Conservation (phyloP, 2,888 invertebrate genomes). For the Monoplex corrugatus region DNA sequence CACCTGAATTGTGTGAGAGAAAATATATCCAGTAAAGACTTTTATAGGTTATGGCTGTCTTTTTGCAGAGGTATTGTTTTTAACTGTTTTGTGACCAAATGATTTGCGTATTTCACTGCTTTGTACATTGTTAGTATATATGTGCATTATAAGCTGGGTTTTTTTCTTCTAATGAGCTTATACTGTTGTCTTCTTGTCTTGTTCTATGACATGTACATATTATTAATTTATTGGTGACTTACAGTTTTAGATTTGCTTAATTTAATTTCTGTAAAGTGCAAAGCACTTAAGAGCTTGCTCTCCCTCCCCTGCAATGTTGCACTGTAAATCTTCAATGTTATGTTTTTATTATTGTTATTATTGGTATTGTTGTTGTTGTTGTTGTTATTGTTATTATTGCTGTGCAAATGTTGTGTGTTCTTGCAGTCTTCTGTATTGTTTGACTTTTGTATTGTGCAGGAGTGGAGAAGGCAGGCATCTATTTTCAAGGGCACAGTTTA, state of each 20-base stretch:
- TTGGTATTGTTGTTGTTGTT: too few relatives aligned
- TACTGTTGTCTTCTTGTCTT: too few relatives aligned
- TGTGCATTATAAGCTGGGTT: too few relatives aligned
- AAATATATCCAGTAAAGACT: too few relatives aligned
- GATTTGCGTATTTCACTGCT: neutral
- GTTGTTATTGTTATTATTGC: neutral
- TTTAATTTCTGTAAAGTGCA: too few relatives aligned
- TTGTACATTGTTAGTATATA: too few relatives aligned
- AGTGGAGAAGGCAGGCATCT: slow-evolving; percentile 83
- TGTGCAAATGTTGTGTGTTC: too few relatives aligned
- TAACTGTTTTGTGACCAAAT: neutral
- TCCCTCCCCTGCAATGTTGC: neutral
- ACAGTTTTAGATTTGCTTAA: too few relatives aligned
- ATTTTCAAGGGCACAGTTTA: slow-evolving; percentile 93
- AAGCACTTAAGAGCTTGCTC: neutral
- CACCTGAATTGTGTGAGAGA: too few relatives aligned
- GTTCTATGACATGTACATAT: too few relatives aligned
- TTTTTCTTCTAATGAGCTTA: too few relatives aligned
- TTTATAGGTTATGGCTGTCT: neutral
- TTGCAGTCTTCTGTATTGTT: neutral
- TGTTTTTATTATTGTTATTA: neutral
- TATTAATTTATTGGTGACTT: too few relatives aligned
- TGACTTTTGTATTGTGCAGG: slow-evolving; percentile 51
- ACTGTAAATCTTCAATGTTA: neutral
- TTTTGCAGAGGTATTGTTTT: neutral